phyloP scores from a whole-genome alignment of 2,113 vertebrate genomes.

The Sterrhoptilus dennistouni region DNA sequence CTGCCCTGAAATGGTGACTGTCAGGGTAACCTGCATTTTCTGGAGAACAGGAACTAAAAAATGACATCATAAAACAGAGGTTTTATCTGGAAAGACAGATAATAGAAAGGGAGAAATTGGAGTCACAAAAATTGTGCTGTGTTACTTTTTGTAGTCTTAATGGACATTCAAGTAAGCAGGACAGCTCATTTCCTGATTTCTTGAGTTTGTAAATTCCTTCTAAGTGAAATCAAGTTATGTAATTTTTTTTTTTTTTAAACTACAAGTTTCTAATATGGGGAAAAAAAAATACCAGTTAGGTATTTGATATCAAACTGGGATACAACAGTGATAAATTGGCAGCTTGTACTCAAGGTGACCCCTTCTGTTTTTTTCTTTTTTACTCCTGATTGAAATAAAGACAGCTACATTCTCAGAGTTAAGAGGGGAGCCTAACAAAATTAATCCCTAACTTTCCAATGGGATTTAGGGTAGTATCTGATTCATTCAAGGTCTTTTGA shows the following conservation, averaged over 20 bases:
- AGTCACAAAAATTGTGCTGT: background rate
- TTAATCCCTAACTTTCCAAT: background rate
- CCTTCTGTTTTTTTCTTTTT: background rate
- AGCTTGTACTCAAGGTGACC: background rate
- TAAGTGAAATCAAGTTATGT: background rate
- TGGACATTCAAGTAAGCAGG: background rate
- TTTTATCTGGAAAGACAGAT: background rate
- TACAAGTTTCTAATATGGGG: background rate
- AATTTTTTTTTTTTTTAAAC: background rate
- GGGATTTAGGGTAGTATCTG: background rate
- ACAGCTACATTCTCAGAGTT: background rate
- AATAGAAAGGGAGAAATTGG: background rate
- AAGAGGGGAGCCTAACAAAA: background rate
- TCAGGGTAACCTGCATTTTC: background rate
- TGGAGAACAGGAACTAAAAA: background rate
- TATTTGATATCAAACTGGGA: background rate
- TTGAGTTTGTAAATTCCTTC: background rate
- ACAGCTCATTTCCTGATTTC: background rate
- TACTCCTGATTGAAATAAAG: background rate
- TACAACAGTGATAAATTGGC: background rate
- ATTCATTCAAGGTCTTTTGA: slow-evolving; percentile 31
- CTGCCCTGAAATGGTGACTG: background rate
- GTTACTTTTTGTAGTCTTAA: background rate
- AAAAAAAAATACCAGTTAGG: background rate
- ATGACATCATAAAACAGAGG: background rate